A percentile compares a stretch with the other conserved stretches of the same genome.
These are phyloP conservation scores for Rotaria magnacalcarata DNA, from an alignment of 2,888 invertebrate species.

Conservation along the genomic window DNA sequence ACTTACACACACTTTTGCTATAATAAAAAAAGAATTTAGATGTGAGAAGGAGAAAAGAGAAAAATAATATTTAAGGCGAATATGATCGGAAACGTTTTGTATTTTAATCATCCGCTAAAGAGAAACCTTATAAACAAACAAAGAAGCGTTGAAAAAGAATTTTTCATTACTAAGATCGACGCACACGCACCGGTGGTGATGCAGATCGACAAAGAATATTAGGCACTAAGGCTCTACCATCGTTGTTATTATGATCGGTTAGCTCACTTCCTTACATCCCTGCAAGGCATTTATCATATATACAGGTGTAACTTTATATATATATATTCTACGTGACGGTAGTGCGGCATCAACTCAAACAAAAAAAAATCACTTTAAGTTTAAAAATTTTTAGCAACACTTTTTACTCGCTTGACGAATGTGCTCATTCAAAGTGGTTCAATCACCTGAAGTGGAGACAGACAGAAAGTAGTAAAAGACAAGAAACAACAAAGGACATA, in stretches of 20 bases:
- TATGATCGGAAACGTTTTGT: conserved; percentile 31
- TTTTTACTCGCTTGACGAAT: conserved; percentile 22
- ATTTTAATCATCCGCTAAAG: conserved; percentile 24
- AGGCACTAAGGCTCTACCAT: background rate
- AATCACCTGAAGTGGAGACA: conserved; percentile 31
- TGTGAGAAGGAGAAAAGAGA: background rate
- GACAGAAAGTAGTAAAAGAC: conserved; percentile 20
- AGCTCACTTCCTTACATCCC: conserved; percentile 16
- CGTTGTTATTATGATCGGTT: conserved; percentile 22
- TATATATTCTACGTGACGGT: background rate
- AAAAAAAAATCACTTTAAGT: conserved; percentile 22
- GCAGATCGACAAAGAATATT: conserved; percentile 23
- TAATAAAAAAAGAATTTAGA: conserved; percentile 6
- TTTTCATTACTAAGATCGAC: background rate
- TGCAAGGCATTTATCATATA: background rate
- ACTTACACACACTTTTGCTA: background rate
- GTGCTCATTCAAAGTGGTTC: conserved; percentile 29
- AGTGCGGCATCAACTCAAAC: conserved; percentile 31
- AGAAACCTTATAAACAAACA: background rate
- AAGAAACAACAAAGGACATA: conserved; percentile 26
- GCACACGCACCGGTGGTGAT: conserved; percentile 4
- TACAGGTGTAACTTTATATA: background rate
- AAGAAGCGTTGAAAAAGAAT: conserved; percentile 26
- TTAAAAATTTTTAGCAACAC: conserved; percentile 1
- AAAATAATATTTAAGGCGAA: background rate